Evolutionary conservation across 2,113 vertebrate genomes (phyloP), one percentile per base, ranked within the genome.

Genomic region (Callipepla squamata): DNA sequence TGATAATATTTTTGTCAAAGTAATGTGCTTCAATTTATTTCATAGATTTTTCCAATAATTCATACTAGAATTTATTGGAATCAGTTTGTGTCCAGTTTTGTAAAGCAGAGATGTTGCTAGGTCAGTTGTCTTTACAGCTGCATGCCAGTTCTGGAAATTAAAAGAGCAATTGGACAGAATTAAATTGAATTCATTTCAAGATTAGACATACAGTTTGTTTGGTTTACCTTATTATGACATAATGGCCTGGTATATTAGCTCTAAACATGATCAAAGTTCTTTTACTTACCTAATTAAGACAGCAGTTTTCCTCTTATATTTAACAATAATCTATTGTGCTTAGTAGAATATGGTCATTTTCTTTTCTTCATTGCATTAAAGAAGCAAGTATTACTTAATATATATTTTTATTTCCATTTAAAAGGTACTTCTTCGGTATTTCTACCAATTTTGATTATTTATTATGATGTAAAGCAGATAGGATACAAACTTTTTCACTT

Each of bases 231-330:
- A 84, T 77, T 80, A 72, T 62, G 20, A 30, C 44, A 44, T 34
- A 89, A 89, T 30, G 87, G n/a, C 5, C 14, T 82, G 42, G 67
- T 61, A 61, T 50, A 72, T 89, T 68, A 93, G 16, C 67, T 67
- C n/a, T 16, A 94, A 95, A 87, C 30, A 47, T 25, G 22, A 85
- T 25, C 47, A 80, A 87, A 66, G 9, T 58, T 87, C 75, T 75
- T 62, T 67, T 50, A 85, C 22, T 93, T 69, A 25, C n/a, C 38
- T 92, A 89, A 83, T 83, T 84, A 86, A 67, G 53, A 87, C 57
- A 40, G 61, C 34, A 84, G 42, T 62, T 95, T 87, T 87, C n/a
- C 40, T 23, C 28, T 55, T 91, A 40, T 34, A 19, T 70, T 80
- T 80, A 65, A 67, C 14, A 62, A 89, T 80, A 58, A 48, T 72